Evolutionary conservation across 1,140 invertebrate species (phyloP).

Genomic region (Euglossa dilemma): DNA sequence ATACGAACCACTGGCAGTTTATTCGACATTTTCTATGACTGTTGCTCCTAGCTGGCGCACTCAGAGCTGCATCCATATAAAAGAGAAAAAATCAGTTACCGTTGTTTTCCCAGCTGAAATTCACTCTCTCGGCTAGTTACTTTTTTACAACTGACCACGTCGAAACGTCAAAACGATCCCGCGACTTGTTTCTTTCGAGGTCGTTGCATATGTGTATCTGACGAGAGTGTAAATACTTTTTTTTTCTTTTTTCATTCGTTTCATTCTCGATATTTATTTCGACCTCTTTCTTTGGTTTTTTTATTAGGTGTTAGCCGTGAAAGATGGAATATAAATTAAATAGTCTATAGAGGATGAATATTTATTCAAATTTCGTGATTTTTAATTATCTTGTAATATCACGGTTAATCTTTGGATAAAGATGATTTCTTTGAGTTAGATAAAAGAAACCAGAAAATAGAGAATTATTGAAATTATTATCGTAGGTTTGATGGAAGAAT

Average conservation of each 20-base stretch:
- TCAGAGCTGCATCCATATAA: slow-evolving; percentile 80
- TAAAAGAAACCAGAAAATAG: no score
- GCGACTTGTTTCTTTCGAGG: neutral
- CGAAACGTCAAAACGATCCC: neutral
- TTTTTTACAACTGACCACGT: neutral
- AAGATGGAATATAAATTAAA: no score
- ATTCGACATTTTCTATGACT: slow-evolving; percentile 82
- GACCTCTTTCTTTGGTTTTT: no score
- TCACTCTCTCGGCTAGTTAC: neutral
- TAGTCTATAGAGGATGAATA: no score
- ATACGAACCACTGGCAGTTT: slow-evolving; percentile 82
- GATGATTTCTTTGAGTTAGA: no score
- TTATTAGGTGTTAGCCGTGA: no score
- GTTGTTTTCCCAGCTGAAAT: slow-evolving; percentile 12
- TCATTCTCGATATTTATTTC: no score
- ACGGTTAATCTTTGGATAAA: no score
- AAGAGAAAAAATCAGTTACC: slow-evolving; percentile 65
- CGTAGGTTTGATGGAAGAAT: no score
- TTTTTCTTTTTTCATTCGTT: neutral
- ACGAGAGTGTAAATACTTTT: neutral
- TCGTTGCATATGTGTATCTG: neutral
- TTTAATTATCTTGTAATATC: no score
- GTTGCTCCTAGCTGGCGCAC: slow-evolving; percentile 79
- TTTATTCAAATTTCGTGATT: no score
- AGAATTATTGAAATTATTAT: no score